Percentiles rank a stretch among this genome's conserved stretches.
phyloP scores from a whole-genome alignment of 2,797 vertebrate species.

The Fratercula arctica region DNA sequence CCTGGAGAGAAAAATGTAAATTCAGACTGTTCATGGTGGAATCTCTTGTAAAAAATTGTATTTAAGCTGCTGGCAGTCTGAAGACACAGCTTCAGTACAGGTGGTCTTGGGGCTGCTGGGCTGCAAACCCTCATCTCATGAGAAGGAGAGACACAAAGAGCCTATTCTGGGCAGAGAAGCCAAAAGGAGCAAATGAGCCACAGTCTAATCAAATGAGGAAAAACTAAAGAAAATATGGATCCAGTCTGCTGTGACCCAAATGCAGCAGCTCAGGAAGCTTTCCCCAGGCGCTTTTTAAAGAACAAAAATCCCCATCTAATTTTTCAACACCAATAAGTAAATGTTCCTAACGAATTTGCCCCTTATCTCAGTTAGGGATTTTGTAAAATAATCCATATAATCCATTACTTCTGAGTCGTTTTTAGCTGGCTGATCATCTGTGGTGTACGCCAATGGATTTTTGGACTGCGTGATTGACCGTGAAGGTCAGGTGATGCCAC shows the following conservation, averaged over 20 bases:
- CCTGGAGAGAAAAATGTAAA: background rate
- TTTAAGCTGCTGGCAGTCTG: background rate
- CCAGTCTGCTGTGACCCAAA: background rate
- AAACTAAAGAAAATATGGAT: background rate
- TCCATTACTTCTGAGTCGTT: background rate
- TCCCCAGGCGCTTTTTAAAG: background rate
- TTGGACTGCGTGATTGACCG: background rate
- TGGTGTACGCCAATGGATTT: background rate
- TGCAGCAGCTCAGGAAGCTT: background rate
- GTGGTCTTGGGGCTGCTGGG: background rate
- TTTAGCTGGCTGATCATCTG: background rate
- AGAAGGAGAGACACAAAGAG: background rate
- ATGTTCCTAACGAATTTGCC: background rate
- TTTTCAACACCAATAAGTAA: background rate
- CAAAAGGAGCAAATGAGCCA: background rate
- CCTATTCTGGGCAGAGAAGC: background rate
- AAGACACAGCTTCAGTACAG: background rate
- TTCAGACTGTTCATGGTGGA: background rate
- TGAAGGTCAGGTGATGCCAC: background rate
- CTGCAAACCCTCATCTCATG: background rate
- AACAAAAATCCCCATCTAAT: background rate
- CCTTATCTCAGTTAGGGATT: background rate
- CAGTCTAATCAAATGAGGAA: background rate
- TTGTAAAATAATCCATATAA: background rate
- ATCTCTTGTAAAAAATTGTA: background rate